These are phyloP conservation scores for Dichetophora obliterata DNA, from an alignment of 2,888 invertebrate genomes.

Conservation along the genomic window DNA sequence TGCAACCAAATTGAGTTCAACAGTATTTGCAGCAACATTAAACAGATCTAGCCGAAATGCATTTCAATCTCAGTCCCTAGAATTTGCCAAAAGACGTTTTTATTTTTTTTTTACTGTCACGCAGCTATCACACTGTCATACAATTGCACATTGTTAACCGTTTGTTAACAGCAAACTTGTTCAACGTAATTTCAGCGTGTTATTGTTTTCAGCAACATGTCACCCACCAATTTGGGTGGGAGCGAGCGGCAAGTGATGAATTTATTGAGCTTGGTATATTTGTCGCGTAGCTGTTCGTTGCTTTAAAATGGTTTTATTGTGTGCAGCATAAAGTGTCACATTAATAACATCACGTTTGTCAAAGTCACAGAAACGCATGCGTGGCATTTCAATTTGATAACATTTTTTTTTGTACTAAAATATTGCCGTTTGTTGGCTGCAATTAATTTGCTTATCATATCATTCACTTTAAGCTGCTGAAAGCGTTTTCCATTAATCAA, in stretches of 20 bases:
- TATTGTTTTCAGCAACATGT: no score
- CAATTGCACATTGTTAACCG: no score
- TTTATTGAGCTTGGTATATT: background rate
- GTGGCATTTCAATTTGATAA: background rate
- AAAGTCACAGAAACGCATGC: background rate
- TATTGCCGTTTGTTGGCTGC: background rate
- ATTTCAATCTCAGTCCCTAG: no score
- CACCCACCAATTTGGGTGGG: no score
- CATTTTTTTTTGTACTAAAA: background rate
- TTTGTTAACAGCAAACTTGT: slow-evolving; percentile 6
- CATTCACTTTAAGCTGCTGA: background rate
- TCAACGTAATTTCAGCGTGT: no score
- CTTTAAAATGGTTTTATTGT: background rate
- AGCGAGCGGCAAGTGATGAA: background rate
- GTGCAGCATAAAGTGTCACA: slow-evolving; percentile 2
- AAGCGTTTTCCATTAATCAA: slow-evolving; percentile 21
- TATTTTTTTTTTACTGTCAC: background rate
- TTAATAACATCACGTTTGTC: slow-evolving; percentile 13
- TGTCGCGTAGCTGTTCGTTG: background rate
- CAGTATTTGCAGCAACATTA: no score
- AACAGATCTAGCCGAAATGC: no score
- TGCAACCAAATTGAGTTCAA: no score
- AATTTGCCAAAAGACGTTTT: no score
- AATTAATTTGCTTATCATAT: slow-evolving; percentile 17
- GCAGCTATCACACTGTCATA: background rate